Evolutionary conservation across 2,797 vertebrate genomes (phyloP), one percentile per base, ranked within the genome.

Genomic region (Muscicapa striata): DNA sequence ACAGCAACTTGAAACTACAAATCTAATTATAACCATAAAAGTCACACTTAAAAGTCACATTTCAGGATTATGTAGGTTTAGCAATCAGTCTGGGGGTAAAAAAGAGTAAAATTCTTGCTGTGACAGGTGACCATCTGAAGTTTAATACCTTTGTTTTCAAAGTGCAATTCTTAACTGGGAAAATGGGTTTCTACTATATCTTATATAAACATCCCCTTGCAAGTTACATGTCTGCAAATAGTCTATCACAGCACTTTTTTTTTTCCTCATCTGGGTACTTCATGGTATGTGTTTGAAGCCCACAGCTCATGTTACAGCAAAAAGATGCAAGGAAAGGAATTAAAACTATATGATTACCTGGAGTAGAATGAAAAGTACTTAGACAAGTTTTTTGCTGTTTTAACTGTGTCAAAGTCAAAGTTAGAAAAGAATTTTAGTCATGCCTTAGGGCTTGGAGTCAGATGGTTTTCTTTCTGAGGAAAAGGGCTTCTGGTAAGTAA

Each of bases 11-110:
- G 74, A 94, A 83, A 93, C 58, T 61, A 77, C 62, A 72, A 78
- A 93, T 86, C 13, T 90, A 75, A 94, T 73, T 27, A 63, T 57
- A 80, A 84, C 48, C 15, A 73, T 87, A 94, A 92, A 88, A 40
- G 40, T 95, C 52, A 76, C 52, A 63, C 13, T 77, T 91, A 36
- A 72, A 78, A 73, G 27, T 80, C 90, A 52, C 34, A 46, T 77
- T 93, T 87, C 62, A 62, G 68, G 49, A 89, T 92, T 80, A 75
- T 2, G 19, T 52, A 54, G 41, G 27, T 93, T 94, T 86, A 91
- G 29, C 32, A 73, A 48, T 15, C 55, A 86, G 40, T 61, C 46
- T 66, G 5, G 23, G 3, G 5, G 55, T 49, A 43, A 80, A 86
- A 87, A 68, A 29, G 16, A 69, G 18, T 57, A 38, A 87, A 91